phyloP scores from a whole-genome alignment of 2,888 invertebrate species.

The Thumatha senex region DNA sequence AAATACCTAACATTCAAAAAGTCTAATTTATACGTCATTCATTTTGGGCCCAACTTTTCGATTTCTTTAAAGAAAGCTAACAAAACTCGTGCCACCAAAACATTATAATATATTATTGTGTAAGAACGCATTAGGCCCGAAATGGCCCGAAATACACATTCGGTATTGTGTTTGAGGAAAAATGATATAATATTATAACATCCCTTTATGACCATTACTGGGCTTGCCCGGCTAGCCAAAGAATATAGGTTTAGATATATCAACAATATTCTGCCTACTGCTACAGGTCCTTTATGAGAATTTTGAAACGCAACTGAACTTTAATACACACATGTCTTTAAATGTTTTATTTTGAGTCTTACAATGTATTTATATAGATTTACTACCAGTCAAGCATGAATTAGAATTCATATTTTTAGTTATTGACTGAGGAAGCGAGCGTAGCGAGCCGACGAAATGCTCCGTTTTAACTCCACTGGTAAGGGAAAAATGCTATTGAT shows the following conservation, averaged over 20 bases:
- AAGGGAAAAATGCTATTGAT: no score
- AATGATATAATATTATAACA: conserved; percentile 82
- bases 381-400: no score
- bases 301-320: no score
- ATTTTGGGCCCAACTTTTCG: conserved; percentile 9
- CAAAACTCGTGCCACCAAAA: conserved; percentile 43
- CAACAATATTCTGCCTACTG: conserved; percentile 19
- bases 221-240: conserved; percentile 63
- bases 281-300: conserved; percentile 10
- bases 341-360: no score
- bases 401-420: no score
- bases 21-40: background rate
- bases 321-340: no score
- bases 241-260: conserved; percentile 26
- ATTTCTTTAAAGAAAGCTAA: conserved; percentile 28
- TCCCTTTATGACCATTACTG: conserved; percentile 76
- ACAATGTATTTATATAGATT: no score
- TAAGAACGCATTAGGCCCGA: conserved; percentile 71
- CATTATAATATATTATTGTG: conserved; percentile 55
- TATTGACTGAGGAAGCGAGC: no score
- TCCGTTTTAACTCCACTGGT: no score
- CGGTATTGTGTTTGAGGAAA: conserved; percentile 72
- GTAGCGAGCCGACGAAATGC: no score
- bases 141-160: conserved; percentile 71
- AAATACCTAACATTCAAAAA: no score